phyloP scores from a whole-genome alignment of 2,113 vertebrate genomes.

The Chaenocephalus aceratus region DNA sequence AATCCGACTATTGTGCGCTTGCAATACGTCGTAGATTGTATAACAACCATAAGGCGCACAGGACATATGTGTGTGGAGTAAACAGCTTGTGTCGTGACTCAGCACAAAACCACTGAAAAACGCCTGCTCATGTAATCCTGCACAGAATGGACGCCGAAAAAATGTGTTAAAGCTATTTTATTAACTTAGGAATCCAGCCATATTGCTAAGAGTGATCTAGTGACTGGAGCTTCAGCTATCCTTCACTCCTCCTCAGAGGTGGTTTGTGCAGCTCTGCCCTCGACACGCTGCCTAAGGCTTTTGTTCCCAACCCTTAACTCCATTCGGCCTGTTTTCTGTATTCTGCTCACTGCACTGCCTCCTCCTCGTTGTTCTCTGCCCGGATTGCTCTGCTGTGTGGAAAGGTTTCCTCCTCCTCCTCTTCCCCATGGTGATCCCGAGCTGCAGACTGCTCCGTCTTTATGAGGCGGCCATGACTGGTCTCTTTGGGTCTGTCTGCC shows the following conservation, averaged over 20 bases:
- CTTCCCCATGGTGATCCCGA: conserved; percentile 29
- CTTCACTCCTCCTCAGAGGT: conserved; percentile 6
- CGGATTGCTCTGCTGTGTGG: conserved; percentile 27
- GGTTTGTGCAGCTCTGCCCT: conserved; percentile 43
- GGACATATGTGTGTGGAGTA: conserved; percentile 11
- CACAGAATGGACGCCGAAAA: not conserved
- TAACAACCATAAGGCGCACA: not conserved
- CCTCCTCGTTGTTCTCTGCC: conserved; percentile 32
- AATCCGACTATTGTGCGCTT: too few species aligned
- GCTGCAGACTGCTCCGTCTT: conserved; percentile 32
- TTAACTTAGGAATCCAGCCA: not conserved
- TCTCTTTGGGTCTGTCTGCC: not conserved
- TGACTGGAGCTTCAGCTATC: conserved; percentile 9
- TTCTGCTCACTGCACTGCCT: conserved; percentile 15
- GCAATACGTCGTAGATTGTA: not conserved
- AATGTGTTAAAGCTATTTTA: not conserved
- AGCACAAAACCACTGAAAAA: not conserved
- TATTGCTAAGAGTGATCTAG: not conserved
- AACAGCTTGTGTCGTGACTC: conserved; percentile 39
- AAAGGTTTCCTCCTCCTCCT: conserved; percentile 21
- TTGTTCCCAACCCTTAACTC: conserved; percentile 59
- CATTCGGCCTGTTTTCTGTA: conserved; percentile 6
- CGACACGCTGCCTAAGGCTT: conserved; percentile 52
- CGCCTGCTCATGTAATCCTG: conserved; percentile 1
- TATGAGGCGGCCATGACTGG: conserved; percentile 11